Evolutionary conservation across 2,797 vertebrate genomes (phyloP).

Genomic region (Anguilla marmorata): DNA sequence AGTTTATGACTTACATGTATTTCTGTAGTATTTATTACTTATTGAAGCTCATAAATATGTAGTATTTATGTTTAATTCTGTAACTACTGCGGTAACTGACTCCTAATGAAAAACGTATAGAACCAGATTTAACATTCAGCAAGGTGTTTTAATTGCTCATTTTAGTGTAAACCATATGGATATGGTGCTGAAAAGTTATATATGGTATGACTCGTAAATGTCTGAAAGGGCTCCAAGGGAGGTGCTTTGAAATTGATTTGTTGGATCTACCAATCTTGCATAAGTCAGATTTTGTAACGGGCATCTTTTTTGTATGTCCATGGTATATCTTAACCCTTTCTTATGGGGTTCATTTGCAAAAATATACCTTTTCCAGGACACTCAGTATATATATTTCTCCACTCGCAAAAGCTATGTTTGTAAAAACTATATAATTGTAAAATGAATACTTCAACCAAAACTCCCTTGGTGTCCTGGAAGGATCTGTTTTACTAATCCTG

Average conservation of each 20-base stretch:
- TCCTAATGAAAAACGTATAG: slow-evolving; percentile 32
- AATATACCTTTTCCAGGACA: background rate
- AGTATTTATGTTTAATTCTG: slow-evolving; percentile 41
- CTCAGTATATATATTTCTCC: background rate
- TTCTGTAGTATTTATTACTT: slow-evolving; percentile 22
- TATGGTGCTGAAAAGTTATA: slow-evolving; percentile 50
- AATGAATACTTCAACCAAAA: slow-evolving; percentile 19
- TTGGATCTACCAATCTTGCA: background rate
- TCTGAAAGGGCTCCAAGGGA: slow-evolving; percentile 3
- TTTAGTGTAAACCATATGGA: slow-evolving; percentile 42
- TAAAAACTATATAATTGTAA: background rate
- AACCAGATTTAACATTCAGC: slow-evolving; percentile 23
- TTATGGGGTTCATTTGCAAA: background rate
- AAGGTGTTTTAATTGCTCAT: slow-evolving; percentile 18
- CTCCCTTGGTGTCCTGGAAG: slow-evolving; percentile 22
- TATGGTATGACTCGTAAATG: slow-evolving; percentile 25
- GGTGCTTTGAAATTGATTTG: background rate
- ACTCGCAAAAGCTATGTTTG: background rate
- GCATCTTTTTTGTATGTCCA: background rate
- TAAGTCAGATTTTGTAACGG: background rate
- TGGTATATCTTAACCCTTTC: background rate
- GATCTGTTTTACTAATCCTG: slow-evolving; percentile 31
- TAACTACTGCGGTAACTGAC: slow-evolving; percentile 42
- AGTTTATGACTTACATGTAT: background rate
- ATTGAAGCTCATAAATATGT: slow-evolving; percentile 42